phyloP scores from a whole-genome alignment of 2,888 invertebrate genomes.

The Agonum fuliginosum region DNA sequence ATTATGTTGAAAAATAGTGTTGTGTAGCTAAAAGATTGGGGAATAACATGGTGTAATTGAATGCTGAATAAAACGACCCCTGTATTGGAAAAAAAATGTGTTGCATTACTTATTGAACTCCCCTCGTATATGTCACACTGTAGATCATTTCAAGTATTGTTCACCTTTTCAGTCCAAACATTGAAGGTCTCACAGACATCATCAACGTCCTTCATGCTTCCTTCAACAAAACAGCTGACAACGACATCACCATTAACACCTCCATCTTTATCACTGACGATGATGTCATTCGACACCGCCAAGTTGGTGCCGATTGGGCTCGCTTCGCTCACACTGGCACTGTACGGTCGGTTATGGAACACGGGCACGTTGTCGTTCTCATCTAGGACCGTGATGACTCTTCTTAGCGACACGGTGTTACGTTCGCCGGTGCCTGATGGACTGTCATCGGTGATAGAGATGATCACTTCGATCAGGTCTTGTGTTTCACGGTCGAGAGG shows the following conservation, averaged over 20 bases:
- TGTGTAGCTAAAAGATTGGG: too few species aligned
- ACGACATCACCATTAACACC: constrained; percentile 83
- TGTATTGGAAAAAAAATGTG: too few species aligned
- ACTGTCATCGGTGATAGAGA: constrained; percentile 88
- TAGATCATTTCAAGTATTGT: too few species aligned
- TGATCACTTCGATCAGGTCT: constrained; percentile 84
- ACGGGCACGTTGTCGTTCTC: constrained; percentile 88
- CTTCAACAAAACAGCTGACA: constrained; percentile 78
- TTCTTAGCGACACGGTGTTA: constrained; percentile 84
- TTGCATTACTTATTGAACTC: too few species aligned
- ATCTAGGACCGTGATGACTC: constrained; percentile 86
- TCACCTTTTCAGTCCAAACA: constrained; percentile 79
- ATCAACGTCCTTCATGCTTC: constrained; percentile 75
- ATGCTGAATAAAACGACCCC: too few species aligned
- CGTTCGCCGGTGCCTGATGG: constrained; percentile 78
- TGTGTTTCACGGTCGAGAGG: constrained; percentile 83
- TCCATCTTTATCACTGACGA: constrained; percentile 83
- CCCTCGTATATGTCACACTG: too few species aligned
- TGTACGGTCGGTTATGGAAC: constrained; percentile 84
- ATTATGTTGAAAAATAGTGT: too few species aligned
- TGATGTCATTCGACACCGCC: constrained; percentile 76
- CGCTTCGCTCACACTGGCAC: constrained; percentile 82
- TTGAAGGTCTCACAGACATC: constrained; percentile 83
- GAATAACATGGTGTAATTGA: too few species aligned
- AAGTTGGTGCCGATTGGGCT: constrained; percentile 79